These are phyloP conservation scores for Microctonus brassicae DNA, from an alignment of 2,888 invertebrate species.

Conservation along the genomic window DNA sequence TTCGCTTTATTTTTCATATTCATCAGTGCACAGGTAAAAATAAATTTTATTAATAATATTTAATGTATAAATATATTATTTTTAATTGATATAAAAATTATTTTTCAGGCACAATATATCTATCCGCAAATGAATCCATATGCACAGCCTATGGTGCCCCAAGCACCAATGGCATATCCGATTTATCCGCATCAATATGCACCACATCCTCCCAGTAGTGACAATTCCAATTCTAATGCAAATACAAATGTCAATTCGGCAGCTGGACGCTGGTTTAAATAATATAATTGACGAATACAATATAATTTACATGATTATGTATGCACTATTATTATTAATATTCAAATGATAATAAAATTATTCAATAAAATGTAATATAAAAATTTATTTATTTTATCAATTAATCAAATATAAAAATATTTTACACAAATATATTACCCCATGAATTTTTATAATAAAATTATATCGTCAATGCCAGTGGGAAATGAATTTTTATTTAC, in stretches of 20 bases:
- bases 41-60: neutral
- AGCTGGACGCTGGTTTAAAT: conserved; percentile 25
- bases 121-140: conserved; percentile 25
- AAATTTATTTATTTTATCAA: neutral
- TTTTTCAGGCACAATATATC: conserved; percentile 30
- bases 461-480: neutral
- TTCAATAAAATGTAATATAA: neutral
- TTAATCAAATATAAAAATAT: neutral
- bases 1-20: conserved; percentile 27
- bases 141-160: conserved; percentile 9
- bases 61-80: neutral
- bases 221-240: conserved; percentile 37
- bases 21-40: conserved; percentile 27
- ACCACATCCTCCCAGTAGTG: conserved; percentile 8
- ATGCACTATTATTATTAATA: neutral
- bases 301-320: neutral
- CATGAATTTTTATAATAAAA: neutral
- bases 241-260: conserved; percentile 40
- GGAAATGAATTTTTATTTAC: neutral
- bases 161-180: conserved; percentile 25
- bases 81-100: neutral
- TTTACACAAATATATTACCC: neutral
- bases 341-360: conserved; percentile 2
- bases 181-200: conserved; percentile 8
- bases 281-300: neutral